phyloP scores from a whole-genome alignment of 2,888 invertebrate species.

The Hymenopus coronatus region DNA sequence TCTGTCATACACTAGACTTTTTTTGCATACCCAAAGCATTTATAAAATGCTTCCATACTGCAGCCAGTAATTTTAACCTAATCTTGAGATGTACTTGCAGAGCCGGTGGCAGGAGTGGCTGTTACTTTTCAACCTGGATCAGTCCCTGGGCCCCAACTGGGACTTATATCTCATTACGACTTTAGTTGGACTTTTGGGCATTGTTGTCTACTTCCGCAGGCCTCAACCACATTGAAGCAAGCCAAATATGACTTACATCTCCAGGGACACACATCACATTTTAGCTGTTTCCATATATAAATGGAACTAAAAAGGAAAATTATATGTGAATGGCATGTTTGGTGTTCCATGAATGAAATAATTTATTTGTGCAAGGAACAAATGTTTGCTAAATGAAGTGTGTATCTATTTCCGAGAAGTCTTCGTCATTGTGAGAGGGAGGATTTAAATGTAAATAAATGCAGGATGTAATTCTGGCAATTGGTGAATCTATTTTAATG shows the following conservation, averaged over 20 bases:
- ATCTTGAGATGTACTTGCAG: slow-evolving; percentile 47
- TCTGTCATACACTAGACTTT: too few species aligned
- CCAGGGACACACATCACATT: neutral
- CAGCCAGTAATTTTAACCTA: neutral
- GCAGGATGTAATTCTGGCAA: neutral
- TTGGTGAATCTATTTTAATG: neutral
- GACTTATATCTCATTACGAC: slow-evolving; percentile 87
- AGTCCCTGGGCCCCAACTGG: slow-evolving; percentile 82
- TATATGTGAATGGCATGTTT: neutral
- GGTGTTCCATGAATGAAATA: neutral
- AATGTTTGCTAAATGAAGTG: neutral
- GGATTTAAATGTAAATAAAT: neutral
- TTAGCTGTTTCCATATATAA: neutral
- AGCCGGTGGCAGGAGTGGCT: slow-evolving; percentile 50
- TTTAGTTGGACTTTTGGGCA: slow-evolving; percentile 76
- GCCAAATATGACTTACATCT: neutral
- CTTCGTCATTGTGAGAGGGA: neutral
- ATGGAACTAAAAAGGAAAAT: neutral
- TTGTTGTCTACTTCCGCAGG: slow-evolving; percentile 76
- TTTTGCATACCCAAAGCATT: too few species aligned
- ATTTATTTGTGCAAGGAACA: neutral
- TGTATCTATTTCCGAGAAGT: neutral
- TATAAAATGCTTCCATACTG: neutral
- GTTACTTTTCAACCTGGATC: slow-evolving; percentile 63
- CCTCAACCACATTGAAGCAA: slow-evolving; percentile 46